These are phyloP conservation scores for Sinocyclocheilus rhinocerous DNA, from an alignment of 2,113 vertebrate genomes.

Conservation along the genomic window DNA sequence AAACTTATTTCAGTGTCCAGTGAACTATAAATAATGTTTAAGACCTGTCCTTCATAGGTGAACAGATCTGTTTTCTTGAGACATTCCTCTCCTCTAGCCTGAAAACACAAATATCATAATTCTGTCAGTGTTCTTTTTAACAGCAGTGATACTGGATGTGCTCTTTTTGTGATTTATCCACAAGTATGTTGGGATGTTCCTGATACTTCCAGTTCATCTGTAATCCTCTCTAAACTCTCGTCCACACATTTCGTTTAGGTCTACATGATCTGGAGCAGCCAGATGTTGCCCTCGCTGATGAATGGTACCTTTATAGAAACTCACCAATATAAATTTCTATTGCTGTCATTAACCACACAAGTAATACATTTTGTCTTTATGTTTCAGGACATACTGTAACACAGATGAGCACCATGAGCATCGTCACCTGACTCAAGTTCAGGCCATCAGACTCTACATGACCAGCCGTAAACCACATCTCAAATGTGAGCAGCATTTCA, in stretches of 20 bases:
- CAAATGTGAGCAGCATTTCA: constrained; percentile 80
- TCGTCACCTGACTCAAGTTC: constrained; percentile 89
- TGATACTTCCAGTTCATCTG: not conserved
- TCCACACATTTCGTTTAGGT: constrained; percentile 71
- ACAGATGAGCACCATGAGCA: constrained; percentile 91
- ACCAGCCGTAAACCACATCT: constrained; percentile 88
- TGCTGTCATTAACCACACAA: not conserved
- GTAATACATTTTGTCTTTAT: constrained; percentile 10
- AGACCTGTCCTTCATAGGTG: too few species aligned
- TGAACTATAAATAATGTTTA: too few species aligned
- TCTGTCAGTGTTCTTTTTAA: not conserved
- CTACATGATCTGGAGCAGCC: constrained; percentile 97
- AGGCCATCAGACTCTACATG: constrained; percentile 95
- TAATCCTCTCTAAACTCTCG: not conserved
- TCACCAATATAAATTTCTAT: too few species aligned
- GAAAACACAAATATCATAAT: not conserved
- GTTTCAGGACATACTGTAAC: constrained; percentile 93
- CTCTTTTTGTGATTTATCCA: not conserved
- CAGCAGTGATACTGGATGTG: not conserved
- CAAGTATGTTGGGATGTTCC: not conserved
- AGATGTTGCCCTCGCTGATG: constrained; percentile 95
- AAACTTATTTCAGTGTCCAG: too few species aligned
- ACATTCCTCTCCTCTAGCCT: not conserved
- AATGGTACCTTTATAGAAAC: constrained; percentile 76
- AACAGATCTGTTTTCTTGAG: not conserved